Evolutionary conservation across 2,113 vertebrate genomes (phyloP), one percentile per base, ranked within the genome.

Genomic region (Abramis brama): DNA sequence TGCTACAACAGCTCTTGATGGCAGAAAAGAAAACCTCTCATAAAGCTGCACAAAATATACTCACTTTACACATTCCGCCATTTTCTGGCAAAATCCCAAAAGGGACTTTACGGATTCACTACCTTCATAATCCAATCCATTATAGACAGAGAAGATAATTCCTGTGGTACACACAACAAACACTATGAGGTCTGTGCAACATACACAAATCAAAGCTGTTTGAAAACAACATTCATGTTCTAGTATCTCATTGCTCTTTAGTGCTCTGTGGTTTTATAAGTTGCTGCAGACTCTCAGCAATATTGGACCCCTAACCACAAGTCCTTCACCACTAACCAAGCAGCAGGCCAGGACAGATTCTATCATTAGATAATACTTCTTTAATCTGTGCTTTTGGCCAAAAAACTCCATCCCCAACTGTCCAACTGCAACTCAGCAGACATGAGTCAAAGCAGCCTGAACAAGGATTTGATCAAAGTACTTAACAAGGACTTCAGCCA

Each of bases 221-320:
- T 70, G 45, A 82, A 33, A 30, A 68, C 43, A 68, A 68, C 62
- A 45, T 80, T 70, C 27, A 70, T 70, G 43, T 27, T 13, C 15
- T 64, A 70, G 11, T 70, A 55, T 73, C 33, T 66, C 60, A 50
- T 25, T 57, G 50, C 33, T n/a, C 68, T 25, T 73, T 11, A 50
- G 78, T 33, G 45, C 19, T 75, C 36, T 81, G 85, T 23, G 85
- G 85, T 50, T 80, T 73, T n/a, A 74, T 19, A 60, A 81, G 23
- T 73, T 80, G 50, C 57, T 45, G 52, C 17, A 71, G 2, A 19
- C 60, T 66, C 39, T 5, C 3, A 71, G 64, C 30, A 57, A 57
- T 39, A 81, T 60, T 47, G 12, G 78, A 81, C 66, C 59, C 36
- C 75, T 25, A 45, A 80, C 84, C 84, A 80, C 84, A 86, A 70